Conservation (phyloP, 2,888 invertebrate species). For the Sisyra nigra region DNA sequence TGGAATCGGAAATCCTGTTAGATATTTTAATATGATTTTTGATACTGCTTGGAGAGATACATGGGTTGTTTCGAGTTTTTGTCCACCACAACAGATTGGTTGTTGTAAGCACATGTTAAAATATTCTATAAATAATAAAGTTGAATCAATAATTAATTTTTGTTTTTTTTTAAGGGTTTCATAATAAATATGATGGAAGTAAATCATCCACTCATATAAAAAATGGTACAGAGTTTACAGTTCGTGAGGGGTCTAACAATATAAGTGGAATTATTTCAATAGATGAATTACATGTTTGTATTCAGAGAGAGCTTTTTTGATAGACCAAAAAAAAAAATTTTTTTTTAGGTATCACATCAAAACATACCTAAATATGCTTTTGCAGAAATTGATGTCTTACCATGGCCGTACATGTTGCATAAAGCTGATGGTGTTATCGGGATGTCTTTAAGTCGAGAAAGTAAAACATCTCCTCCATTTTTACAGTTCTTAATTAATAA, state of each 20-base stretch:
- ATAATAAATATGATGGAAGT: slow-evolving; percentile 47
- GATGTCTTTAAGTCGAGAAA: slow-evolving; percentile 36
- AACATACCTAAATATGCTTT: slow-evolving; percentile 45
- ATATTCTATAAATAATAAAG: too few relatives aligned
- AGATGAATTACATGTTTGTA: slow-evolving; percentile 42
- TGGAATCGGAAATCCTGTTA: slow-evolving; percentile 28
- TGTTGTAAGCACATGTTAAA: slow-evolving; percentile 27
- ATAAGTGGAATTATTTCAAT: slow-evolving; percentile 48
- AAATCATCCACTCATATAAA: slow-evolving; percentile 44
- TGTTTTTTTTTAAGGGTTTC: slow-evolving; percentile 34
- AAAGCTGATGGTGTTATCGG: slow-evolving; percentile 60
- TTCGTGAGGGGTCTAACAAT: slow-evolving; percentile 38
- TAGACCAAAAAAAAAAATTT: neutral
- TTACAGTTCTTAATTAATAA: slow-evolving; percentile 47
- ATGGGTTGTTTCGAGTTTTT: slow-evolving; percentile 30
- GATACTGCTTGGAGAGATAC: slow-evolving; percentile 32
- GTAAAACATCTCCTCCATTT: slow-evolving; percentile 40
- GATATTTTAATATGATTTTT: slow-evolving; percentile 29
- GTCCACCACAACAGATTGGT: slow-evolving; percentile 23
- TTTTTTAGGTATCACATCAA: slow-evolving; percentile 34
- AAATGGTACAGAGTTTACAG: slow-evolving; percentile 40
- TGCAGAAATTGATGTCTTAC: slow-evolving; percentile 49
- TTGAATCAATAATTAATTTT: too few relatives aligned
- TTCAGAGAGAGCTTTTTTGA: neutral
- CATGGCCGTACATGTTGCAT: slow-evolving; percentile 43